Percentiles rank a stretch among this genome's conserved stretches.
Conservation (phyloP, 2,797 vertebrate species). For the Triplophysa yarkandensis region DNA sequence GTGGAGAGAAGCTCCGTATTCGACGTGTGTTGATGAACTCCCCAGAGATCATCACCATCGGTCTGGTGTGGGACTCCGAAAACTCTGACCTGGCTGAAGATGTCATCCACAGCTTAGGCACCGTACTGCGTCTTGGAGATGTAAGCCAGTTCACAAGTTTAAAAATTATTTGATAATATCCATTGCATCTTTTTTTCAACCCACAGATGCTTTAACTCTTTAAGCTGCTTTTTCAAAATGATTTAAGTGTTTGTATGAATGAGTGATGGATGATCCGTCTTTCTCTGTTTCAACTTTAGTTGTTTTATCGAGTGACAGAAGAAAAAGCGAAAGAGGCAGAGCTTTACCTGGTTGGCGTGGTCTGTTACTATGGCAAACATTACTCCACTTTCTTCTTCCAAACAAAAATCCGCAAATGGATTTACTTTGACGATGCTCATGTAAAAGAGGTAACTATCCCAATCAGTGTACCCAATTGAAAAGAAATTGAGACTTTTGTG, state of each 20-base stretch:
- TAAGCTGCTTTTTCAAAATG: not conserved
- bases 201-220: not conserved
- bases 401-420: conserved; percentile 95
- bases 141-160: conserved; percentile 76
- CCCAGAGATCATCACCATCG: conserved; percentile 95
- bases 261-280: not conserved
- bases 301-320: conserved; percentile 95
- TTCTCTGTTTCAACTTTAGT: conserved; percentile 66
- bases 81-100: conserved; percentile 95
- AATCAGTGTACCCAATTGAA: not conserved
- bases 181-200: not conserved
- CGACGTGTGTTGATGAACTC: conserved; percentile 94
- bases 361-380: conserved; percentile 97
- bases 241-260: not conserved
- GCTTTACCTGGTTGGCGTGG: conserved; percentile 96
- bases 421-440: conserved; percentile 98
- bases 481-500: not conserved
- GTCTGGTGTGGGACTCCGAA: conserved; percentile 96
- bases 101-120: conserved; percentile 94
- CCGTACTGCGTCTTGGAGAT: conserved; percentile 91
- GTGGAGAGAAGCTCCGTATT: conserved; percentile 91
- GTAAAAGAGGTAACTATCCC: conserved; percentile 88
- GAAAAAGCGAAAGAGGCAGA: conserved; percentile 91
- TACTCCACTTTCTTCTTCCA: conserved; percentile 99
- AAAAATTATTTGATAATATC: not conserved